A percentile compares a stretch with the other conserved stretches of the same genome.
Evolutionary conservation across 92 coral and sea anemone species (phyloP).

Genomic region (Paramuricea clavata): DNA sequence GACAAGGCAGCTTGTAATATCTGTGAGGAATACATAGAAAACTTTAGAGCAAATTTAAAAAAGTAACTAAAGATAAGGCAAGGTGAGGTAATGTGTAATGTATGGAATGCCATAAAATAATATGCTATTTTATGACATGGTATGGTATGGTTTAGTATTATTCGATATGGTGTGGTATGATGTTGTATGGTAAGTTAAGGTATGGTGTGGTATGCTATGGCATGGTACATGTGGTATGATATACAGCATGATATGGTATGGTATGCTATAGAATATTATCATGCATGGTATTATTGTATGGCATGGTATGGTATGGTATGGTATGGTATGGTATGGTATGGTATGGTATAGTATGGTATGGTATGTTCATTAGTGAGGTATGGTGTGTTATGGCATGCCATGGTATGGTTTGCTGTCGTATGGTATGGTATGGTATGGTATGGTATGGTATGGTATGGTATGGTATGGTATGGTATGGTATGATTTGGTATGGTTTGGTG

Average conservation of each 20-base stretch:
- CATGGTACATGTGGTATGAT: background rate
- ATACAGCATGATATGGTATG: background rate
- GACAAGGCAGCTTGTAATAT: conserved; percentile 86
- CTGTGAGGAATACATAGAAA: conserved; percentile 48
- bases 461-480: background rate
- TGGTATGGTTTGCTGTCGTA: background rate
- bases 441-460: conserved; percentile 15
- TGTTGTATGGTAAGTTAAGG: background rate
- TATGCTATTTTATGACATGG: too few species aligned
- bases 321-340: background rate
- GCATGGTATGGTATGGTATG: background rate
- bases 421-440: conserved; percentile 28
- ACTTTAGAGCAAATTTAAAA: background rate
- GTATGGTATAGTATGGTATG: background rate
- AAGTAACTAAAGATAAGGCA: background rate
- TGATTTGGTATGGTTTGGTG: background rate
- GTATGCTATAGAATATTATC: too few species aligned
- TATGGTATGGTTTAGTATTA: background rate
- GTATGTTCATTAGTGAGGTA: background rate
- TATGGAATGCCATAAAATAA: too few species aligned
- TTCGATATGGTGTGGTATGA: background rate
- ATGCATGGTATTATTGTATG: too few species aligned
- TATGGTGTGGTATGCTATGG: background rate
- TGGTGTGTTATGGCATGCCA: conserved; percentile 1
- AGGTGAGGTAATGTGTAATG: background rate